Evolutionary conservation across 2,888 invertebrate genomes (phyloP).

Genomic region (Gryllus longicercus): DNA sequence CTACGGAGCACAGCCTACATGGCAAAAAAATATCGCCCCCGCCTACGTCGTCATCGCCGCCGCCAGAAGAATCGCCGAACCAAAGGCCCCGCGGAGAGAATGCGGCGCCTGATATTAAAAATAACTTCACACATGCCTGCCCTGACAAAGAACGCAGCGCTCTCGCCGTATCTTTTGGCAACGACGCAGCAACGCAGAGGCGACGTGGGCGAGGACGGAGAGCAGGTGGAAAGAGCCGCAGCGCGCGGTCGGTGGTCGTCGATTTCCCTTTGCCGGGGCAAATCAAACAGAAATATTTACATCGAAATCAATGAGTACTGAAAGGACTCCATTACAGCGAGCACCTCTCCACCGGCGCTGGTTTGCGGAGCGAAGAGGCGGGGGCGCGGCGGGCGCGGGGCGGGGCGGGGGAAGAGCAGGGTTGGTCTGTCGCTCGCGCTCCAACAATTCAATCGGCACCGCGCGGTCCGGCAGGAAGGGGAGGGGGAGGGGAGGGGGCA

Average conservation of each 20-base stretch:
- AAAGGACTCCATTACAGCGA: constrained; percentile 8
- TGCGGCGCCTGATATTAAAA: constrained; percentile 1
- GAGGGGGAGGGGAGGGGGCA: no score
- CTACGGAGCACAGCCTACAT: no score
- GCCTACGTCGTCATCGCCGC: no score
- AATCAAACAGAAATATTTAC: constrained; percentile 17
- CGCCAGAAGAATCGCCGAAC: no score
- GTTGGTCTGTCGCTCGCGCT: constrained; percentile 8
- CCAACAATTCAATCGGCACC: background rate
- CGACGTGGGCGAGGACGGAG: background rate
- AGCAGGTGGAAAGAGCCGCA: background rate
- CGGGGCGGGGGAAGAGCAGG: background rate
- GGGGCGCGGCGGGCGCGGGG: no score
- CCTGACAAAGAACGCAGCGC: background rate
- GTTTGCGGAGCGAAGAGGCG: background rate
- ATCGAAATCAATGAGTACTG: constrained; percentile 17
- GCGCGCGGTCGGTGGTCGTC: background rate
- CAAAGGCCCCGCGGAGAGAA: background rate
- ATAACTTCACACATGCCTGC: background rate
- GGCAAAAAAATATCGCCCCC: no score
- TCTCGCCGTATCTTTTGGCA: no score
- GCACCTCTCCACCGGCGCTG: background rate
- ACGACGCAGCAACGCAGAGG: no score
- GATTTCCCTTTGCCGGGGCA: background rate
- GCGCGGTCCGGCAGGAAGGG: no score